Evolutionary conservation across 2,888 invertebrate genomes (phyloP), one percentile per base, ranked within the genome.

Genomic region (Salpingus planirostris): DNA sequence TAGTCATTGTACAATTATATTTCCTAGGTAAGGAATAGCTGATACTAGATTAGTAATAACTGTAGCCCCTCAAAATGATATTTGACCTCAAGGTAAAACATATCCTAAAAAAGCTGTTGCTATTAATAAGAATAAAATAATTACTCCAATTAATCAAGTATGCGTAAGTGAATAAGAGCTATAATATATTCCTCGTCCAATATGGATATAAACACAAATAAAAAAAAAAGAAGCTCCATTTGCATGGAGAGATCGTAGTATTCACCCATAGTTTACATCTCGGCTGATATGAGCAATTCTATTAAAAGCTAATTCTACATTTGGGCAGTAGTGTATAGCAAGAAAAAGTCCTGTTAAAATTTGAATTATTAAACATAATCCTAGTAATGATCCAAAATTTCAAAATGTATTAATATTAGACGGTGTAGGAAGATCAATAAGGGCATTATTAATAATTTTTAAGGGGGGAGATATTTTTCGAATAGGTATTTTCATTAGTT

Each of bases 21-120:
- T 62, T 8, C 80, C 82, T 64, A 82, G 50, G 44, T 76, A 80
- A 0, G 83, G 82, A 6, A 84, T 72, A 2, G 80, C 79, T 0
- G 83, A 82, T 40, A 84, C 38, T 49, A 85, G 49, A 55, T 81
- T 83, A 8, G 57, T 80, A 36, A 47, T 49, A 11, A 36, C 31
- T 13, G 31, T 32, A 1, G 82, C 81, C 2, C 80, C 81, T 72
- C 83, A 84, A 59, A 80, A 84, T 1, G 81, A 83, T 73, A 85
- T 85, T 78, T 85, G 82, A 4, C 82, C 82, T 64, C 83, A 83
- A 1, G 81, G 81, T 52, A 83, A 43, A 0, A 84, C 80, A 68
- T 86, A 86, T 0, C 83, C 84, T 69, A 84, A 66, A 60, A 86
- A 86, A 12, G 80, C 80, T 27, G 80, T 78, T 54, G 64, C 75